A percentile compares a stretch with the other conserved stretches of the same genome.
Conservation (phyloP, 2,797 vertebrate genomes). For the Gambelia wislizenii region DNA sequence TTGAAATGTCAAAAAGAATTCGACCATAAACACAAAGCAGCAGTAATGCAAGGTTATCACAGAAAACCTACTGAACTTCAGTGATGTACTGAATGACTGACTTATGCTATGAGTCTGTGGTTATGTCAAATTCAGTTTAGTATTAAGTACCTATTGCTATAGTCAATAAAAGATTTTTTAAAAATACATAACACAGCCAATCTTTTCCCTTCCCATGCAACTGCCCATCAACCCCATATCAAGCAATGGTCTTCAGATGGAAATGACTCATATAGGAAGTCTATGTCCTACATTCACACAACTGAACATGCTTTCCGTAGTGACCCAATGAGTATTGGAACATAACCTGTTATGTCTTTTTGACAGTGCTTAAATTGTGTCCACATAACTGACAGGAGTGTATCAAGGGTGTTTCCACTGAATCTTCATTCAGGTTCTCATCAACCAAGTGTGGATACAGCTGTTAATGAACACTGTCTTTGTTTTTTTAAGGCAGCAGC, state of each 20-base stretch:
- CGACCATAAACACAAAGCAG: too few species aligned
- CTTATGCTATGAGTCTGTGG: too few species aligned
- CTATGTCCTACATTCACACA: constrained; percentile 19
- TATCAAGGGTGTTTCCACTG: constrained; percentile 28
- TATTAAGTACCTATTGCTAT: too few species aligned
- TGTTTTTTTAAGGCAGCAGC: not conserved
- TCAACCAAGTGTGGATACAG: rapidly evolving
- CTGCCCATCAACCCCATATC: not conserved
- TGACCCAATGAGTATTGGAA: not conserved
- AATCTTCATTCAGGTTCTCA: constrained; percentile 24
- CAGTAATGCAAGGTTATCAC: too few species aligned
- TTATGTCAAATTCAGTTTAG: too few species aligned
- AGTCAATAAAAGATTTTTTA: too few species aligned
- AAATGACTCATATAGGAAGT: constrained; percentile 16
- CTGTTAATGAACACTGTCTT: not conserved
- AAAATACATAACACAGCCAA: not conserved
- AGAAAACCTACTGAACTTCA: too few species aligned
- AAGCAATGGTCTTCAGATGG: not conserved
- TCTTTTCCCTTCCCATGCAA: not conserved
- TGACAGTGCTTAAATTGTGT: constrained; percentile 17
- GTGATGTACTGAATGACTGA: too few species aligned
- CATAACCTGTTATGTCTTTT: too few species aligned
- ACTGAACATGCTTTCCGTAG: not conserved
- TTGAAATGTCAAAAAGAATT: not conserved
- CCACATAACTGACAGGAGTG: not conserved